Conservation (phyloP, 2,888 invertebrate genomes). For the Dastarcus helophoroides region DNA sequence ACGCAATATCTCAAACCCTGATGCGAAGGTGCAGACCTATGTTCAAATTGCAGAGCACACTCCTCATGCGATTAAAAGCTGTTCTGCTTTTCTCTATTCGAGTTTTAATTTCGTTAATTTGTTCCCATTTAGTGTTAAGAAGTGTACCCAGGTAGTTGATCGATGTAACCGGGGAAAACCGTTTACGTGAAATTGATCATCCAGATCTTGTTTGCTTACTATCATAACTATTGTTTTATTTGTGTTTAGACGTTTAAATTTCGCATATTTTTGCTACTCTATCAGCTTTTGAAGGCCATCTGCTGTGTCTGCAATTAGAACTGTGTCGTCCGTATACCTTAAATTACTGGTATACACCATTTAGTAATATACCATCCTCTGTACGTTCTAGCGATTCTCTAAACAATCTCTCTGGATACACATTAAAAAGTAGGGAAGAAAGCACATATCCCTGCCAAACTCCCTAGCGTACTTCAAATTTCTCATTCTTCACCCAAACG, state of each 20-base stretch:
- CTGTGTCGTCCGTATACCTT: conserved; percentile 3
- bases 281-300: conserved; percentile 4
- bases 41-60: conserved; percentile 3
- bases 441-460: no score
- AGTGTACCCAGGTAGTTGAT: conserved; percentile 2
- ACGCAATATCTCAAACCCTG: conserved; percentile 1
- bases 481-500: conserved; percentile 5
- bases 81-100: conserved; percentile 5
- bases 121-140: conserved; percentile 4
- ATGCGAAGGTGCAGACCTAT: background rate
- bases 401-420: background rate
- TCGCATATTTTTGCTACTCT: conserved; percentile 3
- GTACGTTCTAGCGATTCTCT: conserved; percentile 1
- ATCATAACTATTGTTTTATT: conserved; percentile 4
- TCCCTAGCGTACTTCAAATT: conserved; percentile 4
- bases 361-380: conserved; percentile 5
- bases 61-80: conserved; percentile 4
- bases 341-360: no score
- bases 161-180: conserved; percentile 3
- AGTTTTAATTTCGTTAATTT: conserved; percentile 3
- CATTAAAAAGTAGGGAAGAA: background rate
- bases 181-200: conserved; percentile 3
- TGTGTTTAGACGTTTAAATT: conserved; percentile 3
- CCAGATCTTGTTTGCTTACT: conserved; percentile 4
- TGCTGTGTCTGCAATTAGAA: conserved; percentile 3